A percentile compares a stretch with the other conserved stretches of the same genome.
These are phyloP conservation scores for rabbit (Oryctolagus cuniculus) DNA, from an alignment of 2,113 vertebrate genomes.

Conservation along the genomic window DNA sequence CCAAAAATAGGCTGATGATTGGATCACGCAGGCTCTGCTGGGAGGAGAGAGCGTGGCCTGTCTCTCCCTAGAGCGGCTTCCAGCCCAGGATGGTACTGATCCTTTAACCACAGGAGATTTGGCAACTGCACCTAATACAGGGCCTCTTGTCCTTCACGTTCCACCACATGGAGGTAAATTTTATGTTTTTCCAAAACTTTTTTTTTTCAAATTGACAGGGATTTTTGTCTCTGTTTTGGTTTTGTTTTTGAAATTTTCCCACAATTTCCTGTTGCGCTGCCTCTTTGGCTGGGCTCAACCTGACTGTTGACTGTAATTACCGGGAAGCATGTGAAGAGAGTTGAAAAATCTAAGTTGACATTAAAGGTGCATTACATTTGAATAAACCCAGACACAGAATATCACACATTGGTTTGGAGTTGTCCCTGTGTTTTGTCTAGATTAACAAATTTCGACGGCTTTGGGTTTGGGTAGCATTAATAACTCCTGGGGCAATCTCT, in stretches of 20 bases:
- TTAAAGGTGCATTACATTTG: slow-evolving; percentile 62
- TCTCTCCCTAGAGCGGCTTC: slow-evolving; percentile 36
- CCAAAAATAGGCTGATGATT: slow-evolving; percentile 84
- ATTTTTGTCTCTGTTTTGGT: slow-evolving; percentile 73
- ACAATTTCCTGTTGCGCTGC: slow-evolving; percentile 73
- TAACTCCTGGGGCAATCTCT: slow-evolving; percentile 11
- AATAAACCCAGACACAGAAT: slow-evolving; percentile 67
- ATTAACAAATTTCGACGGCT: slow-evolving; percentile 64
- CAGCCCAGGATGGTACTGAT: slow-evolving; percentile 56
- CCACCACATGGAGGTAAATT: background rate
- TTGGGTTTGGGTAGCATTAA: slow-evolving; percentile 29
- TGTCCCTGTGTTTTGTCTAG: slow-evolving; percentile 62
- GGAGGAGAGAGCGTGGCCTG: slow-evolving; percentile 53
- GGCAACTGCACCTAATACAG: fast-evolving
- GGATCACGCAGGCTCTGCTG: slow-evolving; percentile 51
- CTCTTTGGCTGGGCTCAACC: slow-evolving; percentile 62
- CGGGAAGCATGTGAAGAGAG: slow-evolving; percentile 51
- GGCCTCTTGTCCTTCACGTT: background rate
- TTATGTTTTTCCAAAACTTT: slow-evolving; percentile 52
- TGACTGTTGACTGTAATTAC: slow-evolving; percentile 69
- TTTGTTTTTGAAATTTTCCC: slow-evolving; percentile 79
- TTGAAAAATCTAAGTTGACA: slow-evolving; percentile 69
- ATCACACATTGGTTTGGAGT: background rate
- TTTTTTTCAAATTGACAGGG: slow-evolving; percentile 64
- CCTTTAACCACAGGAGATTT: background rate